A percentile compares a stretch with the other conserved stretches of the same genome.
phyloP scores from a whole-genome alignment of 2,888 invertebrate genomes.

The Sabellastarte sp. region DNA sequence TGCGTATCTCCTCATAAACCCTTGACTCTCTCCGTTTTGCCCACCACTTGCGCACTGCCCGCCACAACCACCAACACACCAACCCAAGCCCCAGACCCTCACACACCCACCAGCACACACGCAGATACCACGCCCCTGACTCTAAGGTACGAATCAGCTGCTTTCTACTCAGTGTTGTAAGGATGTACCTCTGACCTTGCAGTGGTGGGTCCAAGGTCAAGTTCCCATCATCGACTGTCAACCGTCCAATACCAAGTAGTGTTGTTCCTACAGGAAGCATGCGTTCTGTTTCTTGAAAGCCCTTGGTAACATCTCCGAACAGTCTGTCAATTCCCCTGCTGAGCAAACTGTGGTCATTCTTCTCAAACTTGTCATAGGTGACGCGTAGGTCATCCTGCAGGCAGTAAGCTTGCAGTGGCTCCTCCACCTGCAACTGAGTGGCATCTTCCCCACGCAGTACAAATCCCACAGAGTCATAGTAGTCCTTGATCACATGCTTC shows the following conservation, averaged over 20 bases:
- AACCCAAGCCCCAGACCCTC: constrained; percentile 65
- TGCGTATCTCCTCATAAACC: background rate
- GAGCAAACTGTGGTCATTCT: constrained; percentile 73
- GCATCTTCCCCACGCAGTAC: too few species aligned
- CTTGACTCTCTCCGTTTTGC: background rate
- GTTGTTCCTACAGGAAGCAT: constrained; percentile 80
- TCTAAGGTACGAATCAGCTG: constrained; percentile 74
- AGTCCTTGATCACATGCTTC: too few species aligned
- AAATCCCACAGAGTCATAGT: too few species aligned
- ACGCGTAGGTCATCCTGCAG: constrained; percentile 72
- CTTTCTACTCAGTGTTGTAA: constrained; percentile 77
- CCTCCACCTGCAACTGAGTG: constrained; percentile 56
- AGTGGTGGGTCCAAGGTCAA: constrained; percentile 70
- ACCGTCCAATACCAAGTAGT: constrained; percentile 78
- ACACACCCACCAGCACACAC: constrained; percentile 64
- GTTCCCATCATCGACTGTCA: constrained; percentile 68
- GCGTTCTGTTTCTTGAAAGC: constrained; percentile 83
- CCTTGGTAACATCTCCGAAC: constrained; percentile 76
- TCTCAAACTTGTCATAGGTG: constrained; percentile 80
- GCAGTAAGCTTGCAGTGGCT: constrained; percentile 70
- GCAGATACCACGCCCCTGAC: constrained; percentile 66
- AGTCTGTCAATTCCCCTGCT: constrained; percentile 84
- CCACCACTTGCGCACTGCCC: constrained; percentile 2
- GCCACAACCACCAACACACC: constrained; percentile 65
- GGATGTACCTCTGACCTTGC: constrained; percentile 65